Evolutionary conservation across 2,888 invertebrate genomes (phyloP), one percentile per base, ranked within the genome.

Genomic region (Orthosia incerta): DNA sequence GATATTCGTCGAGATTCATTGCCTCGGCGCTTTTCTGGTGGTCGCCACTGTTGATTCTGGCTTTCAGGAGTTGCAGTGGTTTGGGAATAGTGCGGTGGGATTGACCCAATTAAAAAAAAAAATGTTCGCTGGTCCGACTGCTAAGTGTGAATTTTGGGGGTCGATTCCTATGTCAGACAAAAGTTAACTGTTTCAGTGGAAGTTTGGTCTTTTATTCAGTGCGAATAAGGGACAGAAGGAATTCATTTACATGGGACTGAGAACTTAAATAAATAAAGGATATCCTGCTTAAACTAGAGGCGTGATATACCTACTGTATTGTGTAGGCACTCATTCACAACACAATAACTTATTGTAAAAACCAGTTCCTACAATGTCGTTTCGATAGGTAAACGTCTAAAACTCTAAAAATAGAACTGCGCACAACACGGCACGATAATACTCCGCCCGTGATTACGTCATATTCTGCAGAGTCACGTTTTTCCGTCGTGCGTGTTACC

Each of bases 391-490:
- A 23, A 46, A 12, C 31, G 46, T 31, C 48, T 23, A 18, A 57
- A 57, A 31, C 18, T 0, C 9, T 39, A 26, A 20, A 20, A 71
- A 45, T 23, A 11, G 11, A 57, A 26, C 18, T 20, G 5, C 18
- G 7, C 23, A 31, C 45, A 45, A n/a, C 9, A 31, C 71, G 20
- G 7, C 57, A 31, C 50, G 45, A 46, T 45, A 48, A 23, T 9
- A 45, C n/a, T 46, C n/a, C 12, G 13, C 31, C 46, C 26, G 51
- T 20, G 20, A 68, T 74, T 23, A 59, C 46, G 59, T 59, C n/a
- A 78, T 59, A 78, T 23, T n/a, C 9, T 15, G 31, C 23, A 9
- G 11, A 59, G 74, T 74, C 74, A 74, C 74, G 74, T 53, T 31
- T 39, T 46, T 39, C n/a, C 12, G 31, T 15, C 74, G 74, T 46